Evolutionary conservation across 2,797 vertebrate genomes (phyloP).

Genomic region (Dicrostonyx torquatus): DNA sequence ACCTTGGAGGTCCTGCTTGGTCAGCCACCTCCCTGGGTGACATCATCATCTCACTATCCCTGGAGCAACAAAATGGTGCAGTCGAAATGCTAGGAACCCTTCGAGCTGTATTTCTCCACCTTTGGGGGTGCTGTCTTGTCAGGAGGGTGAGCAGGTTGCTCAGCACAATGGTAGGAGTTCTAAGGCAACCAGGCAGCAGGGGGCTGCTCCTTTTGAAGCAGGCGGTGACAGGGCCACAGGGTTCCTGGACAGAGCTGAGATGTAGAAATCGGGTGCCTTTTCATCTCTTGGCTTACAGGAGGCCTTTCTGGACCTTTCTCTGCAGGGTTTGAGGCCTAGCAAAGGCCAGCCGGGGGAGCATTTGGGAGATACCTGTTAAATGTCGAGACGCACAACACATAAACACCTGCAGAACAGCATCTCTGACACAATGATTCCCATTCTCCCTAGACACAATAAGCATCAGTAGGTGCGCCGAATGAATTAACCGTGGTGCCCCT

Average conservation of each 20-base stretch:
- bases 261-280: neutral
- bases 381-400: neutral
- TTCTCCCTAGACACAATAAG: neutral
- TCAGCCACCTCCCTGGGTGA: neutral
- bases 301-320: neutral
- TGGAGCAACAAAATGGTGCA: neutral
- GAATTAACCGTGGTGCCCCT: neutral
- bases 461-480: neutral
- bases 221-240: neutral
- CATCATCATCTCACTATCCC: neutral
- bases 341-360: neutral
- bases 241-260: neutral
- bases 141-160: neutral
- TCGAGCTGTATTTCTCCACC: neutral
- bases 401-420: neutral
- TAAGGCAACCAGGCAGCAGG: neutral
- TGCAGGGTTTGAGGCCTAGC: neutral
- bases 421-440: neutral
- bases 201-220: neutral
- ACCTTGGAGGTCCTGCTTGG: neutral
- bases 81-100: neutral
- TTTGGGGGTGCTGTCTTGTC: neutral
- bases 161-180: neutral
- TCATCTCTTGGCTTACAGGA: slow-evolving; percentile 19
- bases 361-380: slow-evolving; percentile 23